phyloP scores from a whole-genome alignment of 2,888 invertebrate species.

The Agonum fuliginosum region DNA sequence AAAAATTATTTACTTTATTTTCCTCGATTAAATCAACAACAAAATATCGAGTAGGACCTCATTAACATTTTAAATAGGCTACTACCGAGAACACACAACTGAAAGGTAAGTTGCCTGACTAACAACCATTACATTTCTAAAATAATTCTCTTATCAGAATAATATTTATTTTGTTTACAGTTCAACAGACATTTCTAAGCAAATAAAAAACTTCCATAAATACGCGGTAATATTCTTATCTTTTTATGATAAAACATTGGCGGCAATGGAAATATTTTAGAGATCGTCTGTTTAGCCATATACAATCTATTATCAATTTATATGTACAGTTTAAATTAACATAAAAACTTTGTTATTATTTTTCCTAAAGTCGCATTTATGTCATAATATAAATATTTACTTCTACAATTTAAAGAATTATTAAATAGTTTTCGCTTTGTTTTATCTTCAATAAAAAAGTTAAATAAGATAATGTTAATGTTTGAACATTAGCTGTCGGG shows the following conservation, averaged over 20 bases:
- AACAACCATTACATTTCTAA: background rate
- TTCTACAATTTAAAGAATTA: background rate
- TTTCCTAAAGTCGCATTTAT: no score
- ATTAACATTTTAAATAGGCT: background rate
- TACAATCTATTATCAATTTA: constrained; percentile 18
- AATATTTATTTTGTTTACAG: background rate
- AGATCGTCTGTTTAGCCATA: background rate
- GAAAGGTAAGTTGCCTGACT: constrained; percentile 19
- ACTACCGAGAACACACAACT: background rate
- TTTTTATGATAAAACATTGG: background rate
- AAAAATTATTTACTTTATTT: no score
- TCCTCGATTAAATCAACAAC: no score
- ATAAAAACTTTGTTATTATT: background rate
- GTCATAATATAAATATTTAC: background rate
- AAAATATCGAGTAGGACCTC: no score
- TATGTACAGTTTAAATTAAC: background rate
- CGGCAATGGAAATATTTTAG: background rate
- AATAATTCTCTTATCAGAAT: background rate
- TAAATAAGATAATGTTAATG: no score
- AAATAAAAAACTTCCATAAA: background rate
- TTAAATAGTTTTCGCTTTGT: background rate
- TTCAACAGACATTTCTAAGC: background rate
- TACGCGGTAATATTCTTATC: constrained; percentile 14
- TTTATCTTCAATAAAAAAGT: background rate
- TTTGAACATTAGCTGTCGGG: constrained; percentile 1